Evolutionary conservation across 2,113 vertebrate genomes (phyloP), one percentile per base, ranked within the genome.

Genomic region (Corythaixoides concolor): DNA sequence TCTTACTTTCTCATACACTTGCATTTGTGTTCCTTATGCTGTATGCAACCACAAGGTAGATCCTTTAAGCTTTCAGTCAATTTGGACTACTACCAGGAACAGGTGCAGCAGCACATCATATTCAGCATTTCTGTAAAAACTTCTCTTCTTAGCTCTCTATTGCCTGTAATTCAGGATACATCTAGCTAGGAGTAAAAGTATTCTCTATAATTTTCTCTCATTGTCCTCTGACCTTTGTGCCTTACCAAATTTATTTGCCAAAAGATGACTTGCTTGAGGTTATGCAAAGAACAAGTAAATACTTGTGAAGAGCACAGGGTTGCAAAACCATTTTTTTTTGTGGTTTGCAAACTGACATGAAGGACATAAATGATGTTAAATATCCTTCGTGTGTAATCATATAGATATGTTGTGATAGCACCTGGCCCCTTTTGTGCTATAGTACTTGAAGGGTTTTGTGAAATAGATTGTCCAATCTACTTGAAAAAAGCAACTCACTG

Each of bases 61-160:
- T 56, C 6, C 12, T 35, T 30, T 19, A 87, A 37, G 2, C 6
- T 72, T 79, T 90, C 0, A 0, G 12, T 56, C 37, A 41, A 0
- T 35, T 72, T 75, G 8, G 53, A 27, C 6, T 55, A 16, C 39
- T 39, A 28, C 8, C 5, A 53, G 7, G 23, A 81, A n/a, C 2
- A 67, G 16, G 7, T 56, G 14, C 30, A 85, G 12, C 6, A 66
- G 23, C 6, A 37, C 3, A 67, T 2, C 9, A 37, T 63, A 26
- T 58, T 64, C 45, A 66, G 5, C 9, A 32, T 58, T 94, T 62
- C 12, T 21, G 9, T 41, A 63, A 58, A 85, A 63, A 23, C 1
- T 60, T 83, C 0, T 41, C 4, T 41, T 74, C 16, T 78, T 26
- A 37, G 3, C 2, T 58, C 10, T 37, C 20, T 70, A 2, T 45